phyloP scores from a whole-genome alignment of 2,797 vertebrate genomes.

The Acrossocheilus fasciatus region DNA sequence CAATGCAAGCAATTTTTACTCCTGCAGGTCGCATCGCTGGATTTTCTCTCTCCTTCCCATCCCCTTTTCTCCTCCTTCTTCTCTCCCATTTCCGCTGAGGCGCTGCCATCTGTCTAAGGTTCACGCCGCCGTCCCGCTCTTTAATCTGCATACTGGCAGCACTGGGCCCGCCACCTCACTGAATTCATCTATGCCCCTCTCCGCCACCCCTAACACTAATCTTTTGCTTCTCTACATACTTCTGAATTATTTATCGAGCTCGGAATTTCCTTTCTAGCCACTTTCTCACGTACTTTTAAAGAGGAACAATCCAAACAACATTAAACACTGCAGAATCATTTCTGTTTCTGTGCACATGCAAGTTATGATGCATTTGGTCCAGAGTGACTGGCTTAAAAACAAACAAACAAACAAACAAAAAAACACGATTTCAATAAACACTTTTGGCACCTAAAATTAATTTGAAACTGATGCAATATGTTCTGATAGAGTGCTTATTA shows the following conservation, averaged over 20 bases:
- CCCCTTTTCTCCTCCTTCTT: conserved; percentile 50
- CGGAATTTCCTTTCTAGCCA: conserved; percentile 17
- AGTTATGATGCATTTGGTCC: neutral
- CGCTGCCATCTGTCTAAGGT: conserved; percentile 75
- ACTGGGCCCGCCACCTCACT: conserved; percentile 62
- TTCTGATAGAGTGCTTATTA: neutral
- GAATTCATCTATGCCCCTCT: conserved; percentile 62
- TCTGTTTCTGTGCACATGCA: neutral
- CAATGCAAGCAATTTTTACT: conserved; percentile 96
- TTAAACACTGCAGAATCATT: neutral
- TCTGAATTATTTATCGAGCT: conserved; percentile 60
- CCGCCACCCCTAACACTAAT: conserved; percentile 69
- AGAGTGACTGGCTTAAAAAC: neutral
- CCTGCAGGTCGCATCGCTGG: conserved; percentile 88
- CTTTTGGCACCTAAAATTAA: neutral
- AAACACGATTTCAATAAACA: neutral
- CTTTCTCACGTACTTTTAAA: conserved; percentile 25
- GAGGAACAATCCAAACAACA: conserved; percentile 20
- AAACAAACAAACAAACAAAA: neutral
- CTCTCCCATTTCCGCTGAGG: conserved; percentile 71
- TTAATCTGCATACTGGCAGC: conserved; percentile 77
- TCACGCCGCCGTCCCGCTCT: conserved; percentile 65
- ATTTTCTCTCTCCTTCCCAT: conserved; percentile 77
- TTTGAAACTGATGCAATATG: neutral
- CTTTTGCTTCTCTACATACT: conserved; percentile 57